Base-by-base conservation (phyloP, 2,888 invertebrate genomes). In the Andrena hattorfiana region DNA sequence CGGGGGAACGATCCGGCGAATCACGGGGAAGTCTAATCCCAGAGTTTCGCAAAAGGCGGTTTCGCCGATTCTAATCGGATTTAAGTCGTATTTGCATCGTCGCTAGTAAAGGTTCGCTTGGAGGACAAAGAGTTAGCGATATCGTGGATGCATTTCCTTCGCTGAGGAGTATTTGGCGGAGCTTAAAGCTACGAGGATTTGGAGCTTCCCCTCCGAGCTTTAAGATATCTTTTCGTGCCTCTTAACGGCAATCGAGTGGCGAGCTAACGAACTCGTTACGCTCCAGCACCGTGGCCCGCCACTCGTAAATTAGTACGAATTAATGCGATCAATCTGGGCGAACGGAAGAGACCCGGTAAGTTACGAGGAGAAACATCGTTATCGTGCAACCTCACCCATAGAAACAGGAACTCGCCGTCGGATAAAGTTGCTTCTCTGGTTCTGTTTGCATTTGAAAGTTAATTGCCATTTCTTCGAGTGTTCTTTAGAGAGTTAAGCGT, bases 231-330 rank as follows among this genome's bases (percentile, higher is more conserved):
- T 49, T 54, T n/a, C 26, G 13, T 8, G 2, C 2, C 10, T 10
- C 51, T 7, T 20, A 13, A 28, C 23, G 26, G 0, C 28, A 10
- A n/a, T 28, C 56, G 20, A 60, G 59, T 20, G 42, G 2, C 16
- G 26, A 67, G 49, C 35, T 59, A 80, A 82, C 63, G 62, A 69
- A 71, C 75, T 69, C 64, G 80, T 81, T 81, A 81, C 76, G 51
- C 16, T 7, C n/a, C 62, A 77, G 71, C 67, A 51, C 77, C 35
- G 60, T 73, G 32, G 2, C 60, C 4, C 62, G 16, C 23, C 23
- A 7, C 35, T 16, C 8, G 48, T 81, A 48, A 69, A 69, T 76
- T 28, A 62, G 13, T 20, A 28, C 2, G 16, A 63, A 72, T 67
- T 66, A 74, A 82, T 56, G 10, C 60, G 35, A 73, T 59, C 49